phyloP scores from a whole-genome alignment of 2,888 invertebrate genomes.

The Tholera decimalis region DNA sequence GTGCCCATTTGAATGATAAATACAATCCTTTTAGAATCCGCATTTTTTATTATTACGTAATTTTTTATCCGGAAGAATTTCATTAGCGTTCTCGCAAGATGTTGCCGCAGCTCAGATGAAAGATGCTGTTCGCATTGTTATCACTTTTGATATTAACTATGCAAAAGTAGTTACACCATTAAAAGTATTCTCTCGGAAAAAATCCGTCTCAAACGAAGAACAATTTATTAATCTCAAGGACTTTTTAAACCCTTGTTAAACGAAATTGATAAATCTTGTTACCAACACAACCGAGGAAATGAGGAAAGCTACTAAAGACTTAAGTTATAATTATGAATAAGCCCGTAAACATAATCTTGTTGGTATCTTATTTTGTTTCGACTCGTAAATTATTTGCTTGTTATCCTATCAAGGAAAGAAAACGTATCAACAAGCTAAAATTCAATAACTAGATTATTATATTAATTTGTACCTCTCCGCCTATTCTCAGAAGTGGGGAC shows the following conservation, averaged over 20 bases:
- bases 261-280: slow-evolving; percentile 49
- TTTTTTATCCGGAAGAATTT: slow-evolving; percentile 69
- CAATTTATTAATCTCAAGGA: slow-evolving; percentile 45
- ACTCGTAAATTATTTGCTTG: neutral
- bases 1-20: slow-evolving; percentile 51
- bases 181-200: slow-evolving; percentile 38
- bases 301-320: slow-evolving; percentile 24
- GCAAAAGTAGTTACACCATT: slow-evolving; percentile 50
- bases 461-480: neutral
- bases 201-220: slow-evolving; percentile 21
- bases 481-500: no score
- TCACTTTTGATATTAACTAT: slow-evolving; percentile 51
- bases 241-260: slow-evolving; percentile 47
- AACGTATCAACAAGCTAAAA: neutral
- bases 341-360: neutral
- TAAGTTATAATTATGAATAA: slow-evolving; percentile 9
- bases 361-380: neutral
- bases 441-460: neutral
- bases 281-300: slow-evolving; percentile 15
- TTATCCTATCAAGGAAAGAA: neutral
- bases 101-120: slow-evolving; percentile 57
- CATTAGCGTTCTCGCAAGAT: slow-evolving; percentile 69
- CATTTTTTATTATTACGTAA: slow-evolving; percentile 48
- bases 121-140: slow-evolving; percentile 51
- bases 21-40: slow-evolving; percentile 45